Percentiles rank a stretch among this genome's conserved stretches.
These are phyloP conservation scores for Didymodactylos carnosus DNA, from an alignment of 2,888 invertebrate genomes.

Conservation along the genomic window DNA sequence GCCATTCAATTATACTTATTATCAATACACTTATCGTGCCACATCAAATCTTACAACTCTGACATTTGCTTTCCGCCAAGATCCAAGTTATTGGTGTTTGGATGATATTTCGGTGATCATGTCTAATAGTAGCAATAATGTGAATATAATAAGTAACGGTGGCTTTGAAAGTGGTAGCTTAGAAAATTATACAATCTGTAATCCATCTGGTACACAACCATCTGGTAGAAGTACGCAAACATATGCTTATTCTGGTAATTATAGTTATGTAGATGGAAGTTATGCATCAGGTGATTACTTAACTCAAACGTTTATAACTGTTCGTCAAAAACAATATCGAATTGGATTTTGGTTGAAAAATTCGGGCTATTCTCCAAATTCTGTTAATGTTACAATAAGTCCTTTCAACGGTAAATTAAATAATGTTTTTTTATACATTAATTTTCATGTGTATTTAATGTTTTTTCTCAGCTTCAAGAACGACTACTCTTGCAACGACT, in stretches of 20 bases:
- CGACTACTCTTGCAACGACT: no score
- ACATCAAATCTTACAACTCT: neutral
- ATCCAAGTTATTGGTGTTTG: neutral
- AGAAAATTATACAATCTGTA: neutral
- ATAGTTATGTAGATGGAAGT: neutral
- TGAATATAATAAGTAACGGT: neutral
- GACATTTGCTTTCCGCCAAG: neutral
- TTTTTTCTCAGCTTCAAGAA: no score
- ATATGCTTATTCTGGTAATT: neutral
- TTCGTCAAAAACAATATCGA: neutral
- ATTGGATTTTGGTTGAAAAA: neutral
- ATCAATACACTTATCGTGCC: neutral
- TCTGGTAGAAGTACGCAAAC: neutral
- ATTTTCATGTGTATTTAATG: no score
- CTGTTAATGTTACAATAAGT: neutral
- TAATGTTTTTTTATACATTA: no score
- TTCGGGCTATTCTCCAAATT: neutral
- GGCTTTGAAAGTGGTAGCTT: neutral
- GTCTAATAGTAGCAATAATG: no score
- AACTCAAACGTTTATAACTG: neutral
- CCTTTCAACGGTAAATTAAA: no score
- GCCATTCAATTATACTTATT: neutral
- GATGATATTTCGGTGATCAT: neutral
- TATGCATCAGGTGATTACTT: neutral
- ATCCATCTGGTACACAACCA: neutral